These are phyloP conservation scores for Bombus breviceps DNA, from an alignment of 1,140 invertebrate genomes.

Conservation along the genomic window DNA sequence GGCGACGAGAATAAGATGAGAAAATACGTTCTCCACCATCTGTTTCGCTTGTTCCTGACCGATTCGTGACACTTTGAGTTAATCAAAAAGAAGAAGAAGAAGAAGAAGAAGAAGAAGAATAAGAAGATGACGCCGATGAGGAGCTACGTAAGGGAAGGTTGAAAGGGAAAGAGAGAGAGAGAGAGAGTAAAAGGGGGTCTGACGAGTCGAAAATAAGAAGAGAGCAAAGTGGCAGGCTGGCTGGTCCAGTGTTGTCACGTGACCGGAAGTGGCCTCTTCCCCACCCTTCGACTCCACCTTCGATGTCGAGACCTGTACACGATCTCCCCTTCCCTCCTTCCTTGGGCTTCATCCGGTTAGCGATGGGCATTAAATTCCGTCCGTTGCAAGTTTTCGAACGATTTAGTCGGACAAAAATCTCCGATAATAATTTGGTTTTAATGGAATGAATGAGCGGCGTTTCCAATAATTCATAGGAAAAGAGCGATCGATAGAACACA, in stretches of 20 bases:
- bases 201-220: conserved; percentile 82
- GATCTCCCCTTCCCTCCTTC: not conserved
- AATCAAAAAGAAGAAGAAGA: conserved; percentile 64
- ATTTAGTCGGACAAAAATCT: not conserved
- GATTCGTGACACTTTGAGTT: conserved; percentile 59
- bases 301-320: conserved; percentile 46
- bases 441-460: conserved; percentile 6
- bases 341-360: conserved; percentile 42
- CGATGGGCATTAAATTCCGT: conserved; percentile 52
- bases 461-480: not conserved
- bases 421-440: not conserved
- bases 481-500: not conserved
- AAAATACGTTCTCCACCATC: conserved; percentile 7
- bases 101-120: conserved; percentile 53
- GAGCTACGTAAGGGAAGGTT: conserved; percentile 43
- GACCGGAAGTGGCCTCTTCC: conserved; percentile 80
- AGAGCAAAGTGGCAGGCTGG: conserved; percentile 81
- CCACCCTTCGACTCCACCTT: conserved; percentile 44
- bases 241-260: conserved; percentile 80
- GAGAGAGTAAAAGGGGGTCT: conserved; percentile 63
- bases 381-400: conserved; percentile 32
- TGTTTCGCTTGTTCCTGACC: conserved; percentile 50
- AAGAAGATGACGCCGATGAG: conserved; percentile 38
- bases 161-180: conserved; percentile 27
- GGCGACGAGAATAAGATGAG: not conserved